Conservation (phyloP, 2,888 invertebrate genomes). For the Oligia fasciuncula region DNA sequence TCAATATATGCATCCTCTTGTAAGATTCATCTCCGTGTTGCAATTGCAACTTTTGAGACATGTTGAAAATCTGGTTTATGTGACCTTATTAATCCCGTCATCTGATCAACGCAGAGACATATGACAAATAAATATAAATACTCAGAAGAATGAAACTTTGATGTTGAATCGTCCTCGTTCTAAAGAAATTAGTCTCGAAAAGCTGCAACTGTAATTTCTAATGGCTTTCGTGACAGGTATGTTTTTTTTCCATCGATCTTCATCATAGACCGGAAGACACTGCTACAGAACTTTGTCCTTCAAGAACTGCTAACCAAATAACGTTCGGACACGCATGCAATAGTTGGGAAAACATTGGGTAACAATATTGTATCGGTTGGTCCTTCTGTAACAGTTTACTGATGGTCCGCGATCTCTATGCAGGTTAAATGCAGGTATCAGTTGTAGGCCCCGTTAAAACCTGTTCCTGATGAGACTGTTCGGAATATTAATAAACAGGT, state of each 20-base stretch:
- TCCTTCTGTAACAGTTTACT: constrained; percentile 27
- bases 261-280: constrained; percentile 12
- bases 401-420: constrained; percentile 42
- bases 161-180: background rate
- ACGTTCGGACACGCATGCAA: background rate
- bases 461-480: constrained; percentile 57
- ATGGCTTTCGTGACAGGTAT: background rate
- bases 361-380: constrained; percentile 15
- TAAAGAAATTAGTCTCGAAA: background rate
- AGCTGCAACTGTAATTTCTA: background rate
- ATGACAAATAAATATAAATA: background rate
- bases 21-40: constrained; percentile 30
- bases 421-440: constrained; percentile 54
- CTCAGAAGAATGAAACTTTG: background rate
- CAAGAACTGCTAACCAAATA: constrained; percentile 12
- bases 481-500: constrained; percentile 54
- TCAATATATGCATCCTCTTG: constrained; percentile 12
- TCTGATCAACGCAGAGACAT: constrained; percentile 7
- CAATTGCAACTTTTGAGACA: constrained; percentile 31
- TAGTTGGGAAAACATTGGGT: background rate
- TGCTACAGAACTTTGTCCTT: constrained; percentile 10
- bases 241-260: constrained; percentile 1
- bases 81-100: constrained; percentile 34
- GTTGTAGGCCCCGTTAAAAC: constrained; percentile 62
- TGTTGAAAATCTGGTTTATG: constrained; percentile 33